These are phyloP conservation scores for Pandemis heparana DNA, from an alignment of 2,888 invertebrate genomes.

Conservation along the genomic window DNA sequence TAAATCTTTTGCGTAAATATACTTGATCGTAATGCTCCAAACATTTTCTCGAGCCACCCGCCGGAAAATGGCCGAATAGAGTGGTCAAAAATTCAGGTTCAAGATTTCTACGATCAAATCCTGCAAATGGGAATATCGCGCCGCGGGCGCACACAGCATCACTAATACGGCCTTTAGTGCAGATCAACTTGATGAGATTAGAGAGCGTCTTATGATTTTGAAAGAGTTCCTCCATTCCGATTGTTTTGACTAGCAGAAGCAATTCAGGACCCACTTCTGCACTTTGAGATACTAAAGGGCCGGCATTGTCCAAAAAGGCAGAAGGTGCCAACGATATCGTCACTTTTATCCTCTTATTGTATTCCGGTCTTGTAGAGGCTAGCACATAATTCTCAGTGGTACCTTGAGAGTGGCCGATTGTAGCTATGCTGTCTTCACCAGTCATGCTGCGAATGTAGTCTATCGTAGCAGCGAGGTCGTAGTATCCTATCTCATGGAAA, in stretches of 20 bases:
- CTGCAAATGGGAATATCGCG: slow-evolving; percentile 11
- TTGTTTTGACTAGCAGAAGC: slow-evolving; percentile 10
- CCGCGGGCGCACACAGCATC: slow-evolving; percentile 19
- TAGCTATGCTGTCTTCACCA: slow-evolving; percentile 11
- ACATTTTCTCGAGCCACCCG: slow-evolving; percentile 58
- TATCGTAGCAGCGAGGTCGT: slow-evolving; percentile 39
- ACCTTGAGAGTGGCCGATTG: slow-evolving; percentile 43
- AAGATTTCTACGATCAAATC: slow-evolving; percentile 48
- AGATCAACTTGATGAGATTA: slow-evolving; percentile 34
- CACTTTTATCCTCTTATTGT: slow-evolving; percentile 37
- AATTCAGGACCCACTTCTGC: slow-evolving; percentile 19
- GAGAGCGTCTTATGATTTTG: slow-evolving; percentile 34
- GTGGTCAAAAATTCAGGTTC: slow-evolving; percentile 51
- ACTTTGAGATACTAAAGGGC: slow-evolving; percentile 28
- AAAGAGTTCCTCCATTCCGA: slow-evolving; percentile 42
- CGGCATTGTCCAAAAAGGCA: slow-evolving; percentile 47
- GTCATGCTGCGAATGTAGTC: slow-evolving; percentile 27
- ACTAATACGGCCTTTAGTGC: slow-evolving; percentile 22
- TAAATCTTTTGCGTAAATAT: slow-evolving; percentile 51
- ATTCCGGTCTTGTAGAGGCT: slow-evolving; percentile 33
- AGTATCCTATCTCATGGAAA: slow-evolving; percentile 41
- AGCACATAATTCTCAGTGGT: slow-evolving; percentile 35
- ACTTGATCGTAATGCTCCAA: slow-evolving; percentile 59
- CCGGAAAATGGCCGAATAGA: slow-evolving; percentile 56
- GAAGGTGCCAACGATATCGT: slow-evolving; percentile 31